Evolutionary conservation across 2,113 vertebrate genomes (phyloP).

Genomic region (Echinops telfairi): DNA sequence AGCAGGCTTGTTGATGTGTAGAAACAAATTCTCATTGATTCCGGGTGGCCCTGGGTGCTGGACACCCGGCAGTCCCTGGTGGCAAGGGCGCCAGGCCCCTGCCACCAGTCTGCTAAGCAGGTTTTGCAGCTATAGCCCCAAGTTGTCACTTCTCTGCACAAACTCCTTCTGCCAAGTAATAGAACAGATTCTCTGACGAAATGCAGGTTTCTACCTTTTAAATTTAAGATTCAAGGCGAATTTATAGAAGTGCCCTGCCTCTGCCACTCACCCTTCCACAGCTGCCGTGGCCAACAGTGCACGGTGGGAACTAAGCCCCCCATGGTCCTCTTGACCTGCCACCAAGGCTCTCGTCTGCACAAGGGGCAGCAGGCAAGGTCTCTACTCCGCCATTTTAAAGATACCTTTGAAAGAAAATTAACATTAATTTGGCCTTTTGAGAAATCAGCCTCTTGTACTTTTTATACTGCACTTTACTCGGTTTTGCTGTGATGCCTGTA

Average conservation of each 20-base stretch:
- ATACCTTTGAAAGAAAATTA: slow-evolving; percentile 14
- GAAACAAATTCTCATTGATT: not conserved
- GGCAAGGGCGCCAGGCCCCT: too few species aligned
- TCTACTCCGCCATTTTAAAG: not conserved
- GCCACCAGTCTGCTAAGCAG: not conserved
- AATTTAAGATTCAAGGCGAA: too few species aligned
- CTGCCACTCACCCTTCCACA: too few species aligned
- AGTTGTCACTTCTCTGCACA: not conserved
- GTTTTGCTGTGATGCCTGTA: not conserved
- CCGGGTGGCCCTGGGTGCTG: not conserved
- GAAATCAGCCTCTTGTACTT: slow-evolving; percentile 39
- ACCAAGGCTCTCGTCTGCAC: too few species aligned
- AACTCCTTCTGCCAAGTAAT: slow-evolving; percentile 4
- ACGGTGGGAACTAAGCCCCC: too few species aligned
- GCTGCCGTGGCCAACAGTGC: too few species aligned
- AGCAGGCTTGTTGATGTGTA: slow-evolving; percentile 6
- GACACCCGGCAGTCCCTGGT: too few species aligned
- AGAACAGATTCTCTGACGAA: not conserved
- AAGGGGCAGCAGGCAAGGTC: too few species aligned
- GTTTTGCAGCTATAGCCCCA: slow-evolving; percentile 55
- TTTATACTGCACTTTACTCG: slow-evolving; percentile 37
- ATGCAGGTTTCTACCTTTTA: too few species aligned
- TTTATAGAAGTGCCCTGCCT: too few species aligned
- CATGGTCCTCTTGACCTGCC: too few species aligned
- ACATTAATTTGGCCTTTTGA: not conserved